Conservation (phyloP, 2,113 vertebrate species). For the Pelodiscus sinensis region DNA sequence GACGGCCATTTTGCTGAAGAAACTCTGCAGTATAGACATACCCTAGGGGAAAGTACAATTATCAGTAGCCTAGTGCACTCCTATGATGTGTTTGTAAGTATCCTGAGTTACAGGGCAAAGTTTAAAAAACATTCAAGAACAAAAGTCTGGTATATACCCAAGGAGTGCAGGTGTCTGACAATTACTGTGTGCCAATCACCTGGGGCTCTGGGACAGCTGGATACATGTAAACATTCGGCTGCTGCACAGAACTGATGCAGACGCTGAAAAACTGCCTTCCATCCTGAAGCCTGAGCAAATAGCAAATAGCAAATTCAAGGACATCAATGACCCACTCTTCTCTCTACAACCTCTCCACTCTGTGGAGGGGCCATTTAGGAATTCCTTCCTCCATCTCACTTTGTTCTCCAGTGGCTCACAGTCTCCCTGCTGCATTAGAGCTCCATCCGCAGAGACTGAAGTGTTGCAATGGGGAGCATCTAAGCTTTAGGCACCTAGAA, state of each 20-base stretch:
- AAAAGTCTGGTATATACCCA: not conserved
- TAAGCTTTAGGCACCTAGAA: no score
- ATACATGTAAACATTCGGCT: rapidly evolving
- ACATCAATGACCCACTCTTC: not conserved
- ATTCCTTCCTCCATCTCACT: not conserved
- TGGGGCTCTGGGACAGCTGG: not conserved
- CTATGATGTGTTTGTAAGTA: not conserved
- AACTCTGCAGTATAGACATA: no score
- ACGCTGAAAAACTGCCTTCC: not conserved
- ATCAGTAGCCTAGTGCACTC: rapidly evolving
- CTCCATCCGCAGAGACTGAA: not conserved
- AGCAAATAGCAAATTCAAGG: not conserved
- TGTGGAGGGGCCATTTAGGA: not conserved
- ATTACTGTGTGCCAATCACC: not conserved
- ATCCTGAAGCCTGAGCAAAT: not conserved
- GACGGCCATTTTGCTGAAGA: no score
- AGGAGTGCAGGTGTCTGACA: not conserved
- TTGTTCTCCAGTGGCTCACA: not conserved
- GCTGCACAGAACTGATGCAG: not conserved
- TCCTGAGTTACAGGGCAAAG: not conserved
- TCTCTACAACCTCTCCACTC: not conserved
- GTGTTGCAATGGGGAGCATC: no score
- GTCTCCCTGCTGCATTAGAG: not conserved
- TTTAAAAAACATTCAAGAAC: no score
- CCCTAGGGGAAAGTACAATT: not conserved